Percentiles rank a stretch among this genome's conserved stretches.
phyloP scores from a whole-genome alignment of 2,113 vertebrate genomes.

The Mesoclemmys tuberculata region DNA sequence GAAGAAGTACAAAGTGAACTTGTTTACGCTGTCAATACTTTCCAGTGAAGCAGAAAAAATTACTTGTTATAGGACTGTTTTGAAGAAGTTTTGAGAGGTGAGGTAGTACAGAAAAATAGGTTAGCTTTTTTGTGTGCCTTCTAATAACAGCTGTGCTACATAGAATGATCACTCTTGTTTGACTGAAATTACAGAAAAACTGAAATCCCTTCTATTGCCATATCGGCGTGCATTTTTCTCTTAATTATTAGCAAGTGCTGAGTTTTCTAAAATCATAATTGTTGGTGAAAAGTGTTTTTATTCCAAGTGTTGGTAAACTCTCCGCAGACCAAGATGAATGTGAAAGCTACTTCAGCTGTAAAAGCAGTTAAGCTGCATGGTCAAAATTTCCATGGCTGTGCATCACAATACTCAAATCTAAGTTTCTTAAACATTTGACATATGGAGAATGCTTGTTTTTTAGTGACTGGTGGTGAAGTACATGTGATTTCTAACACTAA shows the following conservation, averaged over 20 bases:
- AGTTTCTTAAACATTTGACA: not conserved
- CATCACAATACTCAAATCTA: not conserved
- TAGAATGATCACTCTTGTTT: not conserved
- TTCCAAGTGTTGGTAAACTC: not conserved
- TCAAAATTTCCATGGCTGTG: not conserved
- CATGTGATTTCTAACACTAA: not conserved
- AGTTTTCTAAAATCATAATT: not conserved
- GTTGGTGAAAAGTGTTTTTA: not conserved
- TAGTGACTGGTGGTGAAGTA: not conserved
- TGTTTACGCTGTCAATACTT: not conserved
- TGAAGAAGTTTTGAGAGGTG: not conserved
- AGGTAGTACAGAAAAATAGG: not conserved
- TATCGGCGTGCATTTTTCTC: not conserved
- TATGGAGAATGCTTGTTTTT: not conserved
- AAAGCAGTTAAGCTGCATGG: not conserved
- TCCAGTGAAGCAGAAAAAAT: not conserved
- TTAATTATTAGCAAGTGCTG: not conserved
- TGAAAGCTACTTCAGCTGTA: not conserved
- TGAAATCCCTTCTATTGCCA: fast-evolving
- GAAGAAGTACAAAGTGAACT: not conserved
- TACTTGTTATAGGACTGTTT: not conserved
- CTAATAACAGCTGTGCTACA: not conserved
- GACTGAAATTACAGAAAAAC: not conserved
- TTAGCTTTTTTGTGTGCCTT: not conserved
- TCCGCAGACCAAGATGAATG: not conserved